Conservation (phyloP, 2,797 vertebrate species). For the Microctenopoma steveboyesi region DNA sequence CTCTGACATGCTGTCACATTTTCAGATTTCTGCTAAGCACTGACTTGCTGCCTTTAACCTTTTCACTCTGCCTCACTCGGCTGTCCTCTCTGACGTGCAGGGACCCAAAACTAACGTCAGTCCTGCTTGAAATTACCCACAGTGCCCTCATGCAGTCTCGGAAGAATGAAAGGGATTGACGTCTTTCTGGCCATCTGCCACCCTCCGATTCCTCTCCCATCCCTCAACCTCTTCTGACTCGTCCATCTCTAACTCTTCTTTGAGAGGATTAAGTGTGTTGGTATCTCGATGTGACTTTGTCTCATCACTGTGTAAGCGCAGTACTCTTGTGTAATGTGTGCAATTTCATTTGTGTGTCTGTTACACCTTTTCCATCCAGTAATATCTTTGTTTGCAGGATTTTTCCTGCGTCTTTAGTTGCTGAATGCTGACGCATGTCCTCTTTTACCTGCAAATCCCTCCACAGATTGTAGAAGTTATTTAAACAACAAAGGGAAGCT, state of each 20-base stretch:
- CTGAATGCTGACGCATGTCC: conserved; percentile 66
- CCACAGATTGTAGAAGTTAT: conserved; percentile 46
- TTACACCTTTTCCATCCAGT: conserved; percentile 50
- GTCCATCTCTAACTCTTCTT: conserved; percentile 65
- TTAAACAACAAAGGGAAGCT: conserved; percentile 49
- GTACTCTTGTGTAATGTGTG: conserved; percentile 35
- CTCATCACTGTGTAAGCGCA: conserved; percentile 49
- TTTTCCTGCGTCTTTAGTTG: conserved; percentile 45
- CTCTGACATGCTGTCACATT: not conserved
- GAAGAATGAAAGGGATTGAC: conserved; percentile 80
- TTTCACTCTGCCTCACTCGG: conserved; percentile 2
- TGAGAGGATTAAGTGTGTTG: conserved; percentile 83
- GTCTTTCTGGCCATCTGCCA: conserved; percentile 85
- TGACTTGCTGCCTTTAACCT: conserved; percentile 17
- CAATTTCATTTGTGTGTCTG: conserved; percentile 40
- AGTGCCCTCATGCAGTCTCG: conserved; percentile 72
- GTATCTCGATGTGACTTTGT: conserved; percentile 66
- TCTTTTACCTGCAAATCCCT: conserved; percentile 64
- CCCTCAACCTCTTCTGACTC: conserved; percentile 43
- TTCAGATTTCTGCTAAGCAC: not conserved
- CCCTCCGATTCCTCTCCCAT: conserved; percentile 52
- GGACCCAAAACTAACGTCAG: conserved; percentile 60
- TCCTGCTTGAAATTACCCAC: conserved; percentile 66
- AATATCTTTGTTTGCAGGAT: conserved; percentile 64
- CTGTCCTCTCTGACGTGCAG: conserved; percentile 55